These are phyloP conservation scores for Brenthis hecate DNA, from an alignment of 2,888 invertebrate genomes.

Conservation along the genomic window DNA sequence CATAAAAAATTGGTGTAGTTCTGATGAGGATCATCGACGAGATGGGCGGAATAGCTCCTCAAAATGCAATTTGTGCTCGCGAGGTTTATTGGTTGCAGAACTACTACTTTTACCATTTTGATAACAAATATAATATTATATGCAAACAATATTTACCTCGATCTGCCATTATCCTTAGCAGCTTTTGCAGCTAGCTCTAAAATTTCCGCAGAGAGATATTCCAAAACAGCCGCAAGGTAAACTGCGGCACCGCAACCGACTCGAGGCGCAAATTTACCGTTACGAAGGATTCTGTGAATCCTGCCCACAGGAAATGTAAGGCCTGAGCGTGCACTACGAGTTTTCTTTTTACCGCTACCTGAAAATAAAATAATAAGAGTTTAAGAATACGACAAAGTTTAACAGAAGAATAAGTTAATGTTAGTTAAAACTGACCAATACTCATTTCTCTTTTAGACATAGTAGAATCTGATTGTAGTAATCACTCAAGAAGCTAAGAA, in stretches of 20 bases:
- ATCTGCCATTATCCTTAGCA: constrained; percentile 86
- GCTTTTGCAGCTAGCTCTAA: constrained; percentile 86
- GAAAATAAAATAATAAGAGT: background rate
- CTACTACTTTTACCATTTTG: too few relatives aligned
- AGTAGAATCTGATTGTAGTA: background rate
- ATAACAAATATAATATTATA: too few relatives aligned
- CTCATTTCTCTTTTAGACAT: constrained; percentile 28
- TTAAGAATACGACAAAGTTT: background rate
- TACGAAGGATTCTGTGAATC: constrained; percentile 82
- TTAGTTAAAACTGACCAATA: background rate
- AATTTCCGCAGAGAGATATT: constrained; percentile 87
- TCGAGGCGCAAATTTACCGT: constrained; percentile 84
- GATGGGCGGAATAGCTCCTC: too few relatives aligned
- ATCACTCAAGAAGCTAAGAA: too few relatives aligned
- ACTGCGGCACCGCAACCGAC: constrained; percentile 81
- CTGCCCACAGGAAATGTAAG: constrained; percentile 84
- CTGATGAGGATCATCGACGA: too few relatives aligned
- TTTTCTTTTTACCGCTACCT: constrained; percentile 59
- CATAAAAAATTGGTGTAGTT: too few relatives aligned
- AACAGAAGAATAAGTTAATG: background rate
- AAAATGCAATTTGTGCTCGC: too few relatives aligned
- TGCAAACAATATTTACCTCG: constrained; percentile 58
- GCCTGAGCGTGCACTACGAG: constrained; percentile 81
- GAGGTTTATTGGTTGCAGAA: too few relatives aligned
- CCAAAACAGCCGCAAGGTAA: constrained; percentile 83